Conservation (phyloP, 2,113 vertebrate genomes). For the Coreoperca whiteheadi region DNA sequence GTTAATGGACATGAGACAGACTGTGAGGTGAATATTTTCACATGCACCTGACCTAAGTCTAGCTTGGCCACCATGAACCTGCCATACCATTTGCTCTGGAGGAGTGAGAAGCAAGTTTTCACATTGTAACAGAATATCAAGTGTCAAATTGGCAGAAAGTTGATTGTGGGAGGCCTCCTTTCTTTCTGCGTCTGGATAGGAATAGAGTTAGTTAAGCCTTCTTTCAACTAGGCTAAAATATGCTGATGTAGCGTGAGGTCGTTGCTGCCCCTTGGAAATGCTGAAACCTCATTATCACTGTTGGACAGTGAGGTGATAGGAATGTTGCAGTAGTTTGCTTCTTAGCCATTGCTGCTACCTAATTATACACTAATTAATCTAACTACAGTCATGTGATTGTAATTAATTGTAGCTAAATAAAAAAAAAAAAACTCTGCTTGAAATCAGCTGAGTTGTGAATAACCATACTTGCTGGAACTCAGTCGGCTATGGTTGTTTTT, state of each 20-base stretch:
- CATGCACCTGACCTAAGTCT: neutral
- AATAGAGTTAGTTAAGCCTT: slow-evolving; percentile 71
- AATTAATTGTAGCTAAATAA: neutral
- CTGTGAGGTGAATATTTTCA: slow-evolving; percentile 13
- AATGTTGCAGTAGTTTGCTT: slow-evolving; percentile 34
- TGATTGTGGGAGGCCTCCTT: slow-evolving; percentile 46
- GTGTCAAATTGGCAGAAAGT: slow-evolving; percentile 70
- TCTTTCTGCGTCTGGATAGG: slow-evolving; percentile 67
- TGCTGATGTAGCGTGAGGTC: slow-evolving; percentile 56
- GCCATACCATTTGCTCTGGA: slow-evolving; percentile 31
- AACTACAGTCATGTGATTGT: neutral
- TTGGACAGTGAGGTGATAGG: slow-evolving; percentile 43
- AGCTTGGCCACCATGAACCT: slow-evolving; percentile 22
- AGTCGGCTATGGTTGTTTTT: neutral
- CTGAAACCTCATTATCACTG: slow-evolving; percentile 73
- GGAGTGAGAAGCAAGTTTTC: slow-evolving; percentile 69
- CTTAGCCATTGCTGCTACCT: slow-evolving; percentile 22
- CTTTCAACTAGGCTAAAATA: slow-evolving; percentile 65
- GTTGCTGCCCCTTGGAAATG: slow-evolving; percentile 49
- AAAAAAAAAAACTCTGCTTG: neutral
- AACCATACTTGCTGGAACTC: neutral
- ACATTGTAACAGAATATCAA: slow-evolving; percentile 71
- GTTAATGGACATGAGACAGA: neutral
- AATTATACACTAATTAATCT: neutral
- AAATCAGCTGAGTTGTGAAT: neutral